Evolutionary conservation across 2,113 vertebrate genomes (phyloP).

Genomic region (Apteryx owenii): DNA sequence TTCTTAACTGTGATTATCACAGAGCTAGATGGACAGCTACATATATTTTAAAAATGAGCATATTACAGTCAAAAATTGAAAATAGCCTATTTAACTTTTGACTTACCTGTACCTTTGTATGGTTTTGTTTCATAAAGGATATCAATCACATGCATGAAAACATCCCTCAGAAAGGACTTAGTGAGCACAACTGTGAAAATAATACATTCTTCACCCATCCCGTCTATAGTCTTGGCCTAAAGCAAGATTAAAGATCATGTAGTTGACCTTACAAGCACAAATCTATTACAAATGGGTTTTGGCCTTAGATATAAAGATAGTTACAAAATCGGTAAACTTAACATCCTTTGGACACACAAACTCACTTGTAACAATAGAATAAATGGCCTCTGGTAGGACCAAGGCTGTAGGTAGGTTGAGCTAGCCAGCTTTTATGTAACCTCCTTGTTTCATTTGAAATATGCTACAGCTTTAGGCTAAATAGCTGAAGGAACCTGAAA

Average conservation of each 20-base stretch:
- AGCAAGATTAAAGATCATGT: not conserved
- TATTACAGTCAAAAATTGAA: not conserved
- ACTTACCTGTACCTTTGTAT: not conserved
- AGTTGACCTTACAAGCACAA: not conserved
- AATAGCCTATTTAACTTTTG: not conserved
- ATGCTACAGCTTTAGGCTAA: not conserved
- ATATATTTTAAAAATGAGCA: not conserved
- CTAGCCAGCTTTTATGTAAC: not conserved
- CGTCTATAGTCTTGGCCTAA: not conserved
- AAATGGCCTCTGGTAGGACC: not conserved
- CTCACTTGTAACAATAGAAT: not conserved
- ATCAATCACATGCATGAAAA: not conserved
- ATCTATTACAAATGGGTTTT: not conserved
- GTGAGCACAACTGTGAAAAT: not conserved
- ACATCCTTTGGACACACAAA: not conserved
- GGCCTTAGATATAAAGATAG: fast-evolving
- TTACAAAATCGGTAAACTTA: not conserved
- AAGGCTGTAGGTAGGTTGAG: not conserved
- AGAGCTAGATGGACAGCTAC: not conserved
- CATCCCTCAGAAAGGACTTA: not conserved
- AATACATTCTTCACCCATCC: not conserved
- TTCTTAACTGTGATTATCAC: not conserved
- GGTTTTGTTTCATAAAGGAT: not conserved
- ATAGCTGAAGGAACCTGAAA: not conserved
- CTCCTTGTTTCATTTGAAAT: not conserved